phyloP scores from a whole-genome alignment of 2,797 vertebrate genomes.

The Ctenosaura bakeri region DNA sequence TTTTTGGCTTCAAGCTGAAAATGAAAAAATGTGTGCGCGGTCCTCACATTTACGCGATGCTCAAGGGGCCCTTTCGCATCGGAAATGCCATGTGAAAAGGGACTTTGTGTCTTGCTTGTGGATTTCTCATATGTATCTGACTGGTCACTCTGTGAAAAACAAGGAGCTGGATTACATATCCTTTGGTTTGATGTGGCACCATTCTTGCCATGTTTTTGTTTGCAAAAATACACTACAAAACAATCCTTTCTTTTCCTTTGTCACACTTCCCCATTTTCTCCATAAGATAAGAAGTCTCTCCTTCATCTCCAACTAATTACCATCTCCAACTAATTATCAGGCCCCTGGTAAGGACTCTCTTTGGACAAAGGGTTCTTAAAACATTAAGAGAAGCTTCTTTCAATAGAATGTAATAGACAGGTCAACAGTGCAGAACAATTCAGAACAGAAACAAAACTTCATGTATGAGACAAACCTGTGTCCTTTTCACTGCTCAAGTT shows the following conservation, averaged over 20 bases:
- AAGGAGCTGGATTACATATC: background rate
- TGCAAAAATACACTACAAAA: too few relatives aligned
- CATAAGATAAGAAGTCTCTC: background rate
- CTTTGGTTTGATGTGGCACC: background rate
- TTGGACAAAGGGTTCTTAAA: background rate
- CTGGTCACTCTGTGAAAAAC: background rate
- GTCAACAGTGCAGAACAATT: constrained; percentile 9
- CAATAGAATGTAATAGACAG: constrained; percentile 16
- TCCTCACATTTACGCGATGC: too few relatives aligned
- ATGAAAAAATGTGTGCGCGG: too few relatives aligned
- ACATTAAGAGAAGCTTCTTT: background rate
- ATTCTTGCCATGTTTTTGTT: too few relatives aligned
- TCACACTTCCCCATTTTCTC: background rate
- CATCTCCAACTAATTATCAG: background rate
- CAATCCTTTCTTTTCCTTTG: background rate
- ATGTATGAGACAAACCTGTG: background rate
- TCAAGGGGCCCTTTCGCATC: too few relatives aligned
- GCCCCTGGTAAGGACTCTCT: background rate
- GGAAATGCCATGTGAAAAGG: too few relatives aligned
- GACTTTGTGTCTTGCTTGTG: background rate
- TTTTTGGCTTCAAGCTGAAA: too few relatives aligned
- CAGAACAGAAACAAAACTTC: constrained; percentile 9
- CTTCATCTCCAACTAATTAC: background rate
- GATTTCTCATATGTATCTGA: background rate
- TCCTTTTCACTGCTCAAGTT: constrained; percentile 39